A percentile compares a stretch with the other conserved stretches of the same genome.
phyloP scores from a whole-genome alignment of 2,113 vertebrate species.

The Ondatra zibethicus region DNA sequence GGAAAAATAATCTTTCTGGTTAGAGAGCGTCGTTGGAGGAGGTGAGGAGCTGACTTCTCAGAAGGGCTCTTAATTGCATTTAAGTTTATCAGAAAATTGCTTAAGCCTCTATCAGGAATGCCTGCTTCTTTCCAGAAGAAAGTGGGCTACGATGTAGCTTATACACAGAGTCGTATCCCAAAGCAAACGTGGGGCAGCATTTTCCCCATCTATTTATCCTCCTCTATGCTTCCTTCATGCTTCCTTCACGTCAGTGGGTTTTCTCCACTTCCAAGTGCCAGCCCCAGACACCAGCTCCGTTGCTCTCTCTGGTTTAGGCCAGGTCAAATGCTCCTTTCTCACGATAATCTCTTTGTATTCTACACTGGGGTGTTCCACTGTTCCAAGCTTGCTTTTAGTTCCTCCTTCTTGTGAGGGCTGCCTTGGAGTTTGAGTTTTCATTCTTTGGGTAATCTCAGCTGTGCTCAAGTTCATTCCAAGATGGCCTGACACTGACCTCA shows the following conservation, averaged over 20 bases:
- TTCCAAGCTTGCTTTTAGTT: background rate
- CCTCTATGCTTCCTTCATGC: background rate
- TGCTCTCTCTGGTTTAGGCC: background rate
- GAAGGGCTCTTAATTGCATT: conserved; percentile 59
- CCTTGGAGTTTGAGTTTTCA: background rate
- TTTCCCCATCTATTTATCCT: background rate
- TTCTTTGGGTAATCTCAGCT: background rate
- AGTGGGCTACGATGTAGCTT: background rate
- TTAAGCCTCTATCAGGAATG: conserved; percentile 63
- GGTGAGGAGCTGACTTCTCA: conserved; percentile 18
- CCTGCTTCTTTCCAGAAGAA: conserved; percentile 55
- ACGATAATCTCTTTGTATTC: background rate
- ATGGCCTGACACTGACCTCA: background rate
- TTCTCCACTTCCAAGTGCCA: background rate
- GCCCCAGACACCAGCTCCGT: background rate
- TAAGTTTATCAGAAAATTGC: conserved; percentile 68
- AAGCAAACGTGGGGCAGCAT: background rate
- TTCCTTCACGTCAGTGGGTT: background rate
- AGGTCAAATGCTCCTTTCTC: conserved; percentile 4
- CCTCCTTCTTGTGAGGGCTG: background rate
- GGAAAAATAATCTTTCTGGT: conserved; percentile 3
- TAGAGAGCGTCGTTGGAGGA: background rate
- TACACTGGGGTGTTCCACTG: background rate
- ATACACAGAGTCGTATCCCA: background rate
- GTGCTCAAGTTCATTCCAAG: background rate